Base-by-base conservation (phyloP, 2,797 vertebrate species). In the Psittacula derbiana region DNA sequence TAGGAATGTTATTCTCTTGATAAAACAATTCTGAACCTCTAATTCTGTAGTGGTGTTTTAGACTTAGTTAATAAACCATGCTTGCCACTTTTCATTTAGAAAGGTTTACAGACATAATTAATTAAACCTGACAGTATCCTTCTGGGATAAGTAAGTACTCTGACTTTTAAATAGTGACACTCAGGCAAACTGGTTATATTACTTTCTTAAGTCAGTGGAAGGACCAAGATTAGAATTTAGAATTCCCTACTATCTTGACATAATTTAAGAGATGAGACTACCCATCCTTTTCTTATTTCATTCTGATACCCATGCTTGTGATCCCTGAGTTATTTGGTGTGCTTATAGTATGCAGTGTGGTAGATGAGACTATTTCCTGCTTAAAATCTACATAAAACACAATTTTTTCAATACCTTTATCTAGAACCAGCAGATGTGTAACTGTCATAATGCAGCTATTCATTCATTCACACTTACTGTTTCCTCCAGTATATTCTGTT, bases 81-180 rank as follows among this genome's bases (percentile, higher is more conserved):
- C 79, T 89, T 88, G 83, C 91, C 72, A 72, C 65, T 94, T 93
- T 93, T 95, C 92, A 94, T 95, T 88, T 94, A 91, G 85, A 90
- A 79, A 81, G 73, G 80, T 96, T 95, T 88, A 69, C 80, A 88
- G 93, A 81, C 82, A 40, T 81, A 86, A 94, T 96, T 93, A 95
- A 96, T 97, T 94, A 95, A 91, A 85, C 38, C 72, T 91, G 69
- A 55, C 80, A 62, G 41, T 44, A 66, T 90, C 60, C 91, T 91
- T 91, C 71, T 73, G 36, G 71, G 80, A 88, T 89, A 92, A 74
- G 79, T 57, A 81, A 84, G 71, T 84, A 70, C 53, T 90, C 73
- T 16, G 21, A 49, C 76, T 93, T 40, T 73, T 52, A 43, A 66
- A 10, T 53, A 75, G 85, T 80, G 83, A 80, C 78, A 78, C 66